Evolutionary conservation across 1,140 invertebrate genomes (phyloP), one percentile per base, ranked within the genome.

Genomic region (Plutomurus gul): DNA sequence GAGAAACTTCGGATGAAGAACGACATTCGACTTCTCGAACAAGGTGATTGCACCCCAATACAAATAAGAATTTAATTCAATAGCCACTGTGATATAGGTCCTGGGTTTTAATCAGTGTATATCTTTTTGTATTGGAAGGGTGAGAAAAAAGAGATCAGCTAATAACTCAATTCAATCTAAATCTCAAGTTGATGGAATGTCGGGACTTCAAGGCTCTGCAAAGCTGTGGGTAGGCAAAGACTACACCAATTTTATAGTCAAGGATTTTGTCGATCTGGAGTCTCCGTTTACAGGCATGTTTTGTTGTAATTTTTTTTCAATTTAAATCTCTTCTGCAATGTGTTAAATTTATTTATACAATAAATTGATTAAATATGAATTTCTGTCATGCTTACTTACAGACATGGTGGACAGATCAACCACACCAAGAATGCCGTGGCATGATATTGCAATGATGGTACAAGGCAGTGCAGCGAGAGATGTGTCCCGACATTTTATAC

Each of bases 181-280:
- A 27, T 65, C 56, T 7, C 75, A 81, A 8, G 72, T 65, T 8
- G 82, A 76, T 39, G 84, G 85, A 10, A 65, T 77, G 8, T 27
- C 22, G 30, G 20, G 27, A 37, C 49, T 77, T 7, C 70, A 72
- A 22, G 90, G 91, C 1, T 90, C 91, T 56, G 89, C 92, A 0
- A 98, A 98, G 86, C 88, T 96, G n/a, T 99, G 97, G 97, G 91
- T 97, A 47, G 97, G 97, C 37, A 98, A 99, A 87, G 97, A 99
- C 87, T 99, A 99, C 85, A 92, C 92, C 5, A 99, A 99, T 88
- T 99, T 98, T 86, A 98, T 99, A 83, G 92, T 96, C n/a, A 98
- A 98, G 87, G 97, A 99, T 87, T 98, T 98, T 87, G 91, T 92
- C 77, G 93, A 96, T 87, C 89, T 97, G 33, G 93, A 99, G 84